Evolutionary conservation across 2,888 invertebrate species (phyloP).

Genomic region (Nemoura dubitans): DNA sequence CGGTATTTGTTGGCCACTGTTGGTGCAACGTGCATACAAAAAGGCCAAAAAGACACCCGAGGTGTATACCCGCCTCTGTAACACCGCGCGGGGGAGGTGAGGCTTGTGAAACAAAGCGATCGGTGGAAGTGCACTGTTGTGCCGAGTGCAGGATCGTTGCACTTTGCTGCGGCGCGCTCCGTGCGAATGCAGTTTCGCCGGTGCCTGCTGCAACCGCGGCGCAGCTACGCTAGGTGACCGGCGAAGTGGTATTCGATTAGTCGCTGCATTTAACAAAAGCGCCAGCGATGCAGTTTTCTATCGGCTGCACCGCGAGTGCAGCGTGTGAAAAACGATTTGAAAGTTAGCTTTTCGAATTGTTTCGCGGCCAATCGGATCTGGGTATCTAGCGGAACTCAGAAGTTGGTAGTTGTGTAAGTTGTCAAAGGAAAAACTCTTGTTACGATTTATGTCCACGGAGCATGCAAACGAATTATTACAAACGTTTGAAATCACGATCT

Average conservation of each 20-base stretch:
- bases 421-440: neutral
- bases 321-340: neutral
- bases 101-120: neutral
- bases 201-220: neutral
- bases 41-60: too few species aligned
- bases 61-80: neutral
- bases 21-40: neutral
- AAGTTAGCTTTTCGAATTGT: neutral
- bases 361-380: neutral
- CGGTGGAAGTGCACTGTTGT: neutral
- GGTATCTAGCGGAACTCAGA: too few species aligned
- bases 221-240: neutral
- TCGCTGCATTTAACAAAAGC: neutral
- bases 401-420: neutral
- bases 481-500: neutral
- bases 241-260: neutral
- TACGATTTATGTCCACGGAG: neutral
- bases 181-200: neutral
- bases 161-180: neutral
- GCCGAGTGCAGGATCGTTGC: neutral
- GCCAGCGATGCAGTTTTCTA: neutral
- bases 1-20: neutral
- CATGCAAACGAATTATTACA: neutral
- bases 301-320: neutral
- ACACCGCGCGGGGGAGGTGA: neutral